Evolutionary conservation across 2,797 vertebrate genomes (phyloP), one percentile per base, ranked within the genome.

Genomic region (Trematomus bernacchii): DNA sequence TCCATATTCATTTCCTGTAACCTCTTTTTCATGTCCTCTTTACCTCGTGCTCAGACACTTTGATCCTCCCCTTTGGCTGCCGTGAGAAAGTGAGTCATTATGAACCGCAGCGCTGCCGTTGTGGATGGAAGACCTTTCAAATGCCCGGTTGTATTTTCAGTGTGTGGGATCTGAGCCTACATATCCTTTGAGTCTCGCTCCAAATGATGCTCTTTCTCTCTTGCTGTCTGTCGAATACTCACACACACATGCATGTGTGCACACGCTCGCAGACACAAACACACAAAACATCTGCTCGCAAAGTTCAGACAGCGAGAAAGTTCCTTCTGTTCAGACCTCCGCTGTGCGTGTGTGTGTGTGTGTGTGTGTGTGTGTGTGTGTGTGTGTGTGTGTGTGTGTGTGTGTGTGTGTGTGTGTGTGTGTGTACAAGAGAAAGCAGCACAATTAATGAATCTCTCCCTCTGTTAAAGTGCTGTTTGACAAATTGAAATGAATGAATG

Each of bases 401-500:
- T 33, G 64, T 52, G 55, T 47, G 63, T 44, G 66, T 33, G 69
- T 6, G 48, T 27, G 61, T 47, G 68, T 43, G 69, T 40, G 66
- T 23, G 47, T 58, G 51, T 16, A 61, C 23, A 73, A 71, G 27
- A n/a, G 69, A 79, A 59, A 70, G 74, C 13, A 4, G 70, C 23
- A 73, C 75, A 83, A 83, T 87, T 86, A 83, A 92, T 90, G 83
- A 91, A 91, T 90, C 19, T 12, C 77, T 84, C 73, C 75, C 65
- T 85, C 82, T 74, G 81, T 81, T 83, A 74, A 80, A 84, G 85
- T 79, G 66, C n/a, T 83, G 85, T 91, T 87, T 89, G 87, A 91
- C 88, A 90, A 92, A 91, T 92, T 68, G 87, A 89, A 91, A 90
- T 77, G 73, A 89, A 92, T 88, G 77, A 83, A 80, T 76, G 66